These are phyloP conservation scores for Telmatherina bonti DNA, from an alignment of 2,797 vertebrate species.

Conservation along the genomic window DNA sequence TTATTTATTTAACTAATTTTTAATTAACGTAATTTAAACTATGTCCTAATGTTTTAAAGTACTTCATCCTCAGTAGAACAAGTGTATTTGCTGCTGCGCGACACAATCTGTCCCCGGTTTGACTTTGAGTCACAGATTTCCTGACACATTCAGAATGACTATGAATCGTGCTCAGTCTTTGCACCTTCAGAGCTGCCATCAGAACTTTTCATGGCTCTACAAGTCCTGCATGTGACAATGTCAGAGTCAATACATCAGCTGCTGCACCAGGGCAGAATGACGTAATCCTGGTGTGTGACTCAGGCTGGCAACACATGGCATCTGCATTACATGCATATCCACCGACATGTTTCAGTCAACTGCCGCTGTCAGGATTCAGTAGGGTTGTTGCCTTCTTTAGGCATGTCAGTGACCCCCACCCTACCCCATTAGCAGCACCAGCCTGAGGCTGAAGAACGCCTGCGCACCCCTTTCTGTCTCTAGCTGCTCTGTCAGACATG, in stretches of 20 bases:
- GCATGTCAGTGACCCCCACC: conserved; percentile 42
- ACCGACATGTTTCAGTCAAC: conserved; percentile 31
- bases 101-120: conserved; percentile 5
- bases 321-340: conserved; percentile 34
- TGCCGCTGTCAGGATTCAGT: conserved; percentile 19
- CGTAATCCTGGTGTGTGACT: conserved; percentile 65
- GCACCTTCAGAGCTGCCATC: conserved; percentile 38
- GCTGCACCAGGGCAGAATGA: conserved; percentile 57
- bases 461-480: conserved; percentile 25
- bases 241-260: conserved; percentile 68
- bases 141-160: conserved; percentile 23
- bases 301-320: conserved; percentile 62
- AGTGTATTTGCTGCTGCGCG: neutral
- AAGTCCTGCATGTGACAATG: conserved; percentile 63
- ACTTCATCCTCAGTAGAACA: neutral
- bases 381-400: conserved; percentile 17
- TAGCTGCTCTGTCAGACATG: conserved; percentile 28
- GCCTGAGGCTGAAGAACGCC: conserved; percentile 35
- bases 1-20: neutral
- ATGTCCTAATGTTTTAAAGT: neutral
- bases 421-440: conserved; percentile 19
- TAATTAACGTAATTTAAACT: conserved; percentile 12
- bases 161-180: conserved; percentile 5
- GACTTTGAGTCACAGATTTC: conserved; percentile 3
- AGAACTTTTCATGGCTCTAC: conserved; percentile 31